Evolutionary conservation across 2,797 vertebrate genomes (phyloP).

Genomic region (Pipistrellus pygmaeus): DNA sequence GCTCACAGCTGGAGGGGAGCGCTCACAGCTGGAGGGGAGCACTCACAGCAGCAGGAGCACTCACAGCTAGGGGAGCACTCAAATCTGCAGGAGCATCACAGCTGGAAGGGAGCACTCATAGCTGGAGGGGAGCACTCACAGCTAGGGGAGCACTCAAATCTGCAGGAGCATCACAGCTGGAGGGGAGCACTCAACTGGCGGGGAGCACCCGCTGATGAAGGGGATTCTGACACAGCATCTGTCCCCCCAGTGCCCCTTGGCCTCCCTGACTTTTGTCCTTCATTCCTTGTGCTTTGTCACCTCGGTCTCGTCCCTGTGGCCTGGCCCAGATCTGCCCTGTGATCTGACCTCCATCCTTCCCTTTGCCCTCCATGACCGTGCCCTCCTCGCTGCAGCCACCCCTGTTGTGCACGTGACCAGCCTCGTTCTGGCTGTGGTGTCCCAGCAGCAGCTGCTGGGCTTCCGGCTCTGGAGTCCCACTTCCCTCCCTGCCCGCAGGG

Average conservation of each 20-base stretch:
- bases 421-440: not conserved
- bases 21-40: not conserved
- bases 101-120: not conserved
- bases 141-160: too few species aligned
- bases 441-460: not conserved
- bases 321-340: not conserved
- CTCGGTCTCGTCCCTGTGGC: not conserved
- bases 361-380: accelerated
- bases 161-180: too few species aligned
- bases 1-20: too few species aligned
- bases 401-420: accelerated
- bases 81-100: too few species aligned
- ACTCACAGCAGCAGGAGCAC: too few species aligned
- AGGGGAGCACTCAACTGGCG: not conserved
- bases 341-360: not conserved
- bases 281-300: accelerated
- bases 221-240: accelerated
- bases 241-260: not conserved
- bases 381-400: not conserved
- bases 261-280: not conserved
- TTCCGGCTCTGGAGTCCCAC: not conserved
- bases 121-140: too few species aligned
- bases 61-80: too few species aligned
- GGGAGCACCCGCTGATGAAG: not conserved
- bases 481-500: not conserved